Percentiles rank a stretch among this genome's conserved stretches.
phyloP scores from a whole-genome alignment of 2,797 vertebrate genomes.

The Lutjanus campechanus region DNA sequence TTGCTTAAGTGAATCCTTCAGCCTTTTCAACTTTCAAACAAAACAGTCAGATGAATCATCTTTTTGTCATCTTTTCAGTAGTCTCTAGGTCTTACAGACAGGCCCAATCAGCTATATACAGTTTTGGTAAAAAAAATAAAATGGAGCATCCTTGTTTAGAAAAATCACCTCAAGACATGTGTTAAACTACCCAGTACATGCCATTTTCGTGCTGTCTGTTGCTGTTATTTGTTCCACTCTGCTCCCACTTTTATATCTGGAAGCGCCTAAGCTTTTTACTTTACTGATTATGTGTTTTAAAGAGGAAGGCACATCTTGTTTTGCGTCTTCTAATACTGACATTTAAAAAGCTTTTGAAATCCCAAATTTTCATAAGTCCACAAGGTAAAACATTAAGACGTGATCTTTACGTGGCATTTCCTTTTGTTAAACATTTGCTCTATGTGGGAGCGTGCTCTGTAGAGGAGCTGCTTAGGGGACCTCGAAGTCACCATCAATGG shows the following conservation, averaged over 20 bases:
- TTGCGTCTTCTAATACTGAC: conserved; percentile 44
- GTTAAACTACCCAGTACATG: conserved; percentile 8
- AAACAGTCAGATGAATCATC: conserved; percentile 7
- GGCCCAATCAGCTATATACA: not conserved
- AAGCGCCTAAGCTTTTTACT: conserved; percentile 3
- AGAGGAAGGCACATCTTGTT: conserved; percentile 14
- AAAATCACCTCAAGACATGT: not conserved
- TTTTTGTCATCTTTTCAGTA: not conserved
- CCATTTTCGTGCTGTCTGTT: conserved; percentile 33
- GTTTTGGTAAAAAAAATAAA: conserved; percentile 13
- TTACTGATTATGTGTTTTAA: conserved; percentile 20
- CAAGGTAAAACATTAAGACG: conserved; percentile 53
- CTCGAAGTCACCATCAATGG: conserved; percentile 64
- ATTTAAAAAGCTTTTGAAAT: conserved; percentile 64
- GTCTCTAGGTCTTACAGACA: no score
- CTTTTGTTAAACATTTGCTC: conserved; percentile 69
- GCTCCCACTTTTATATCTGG: not conserved
- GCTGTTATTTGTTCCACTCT: conserved; percentile 1
- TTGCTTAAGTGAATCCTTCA: not conserved
- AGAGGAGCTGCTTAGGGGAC: conserved; percentile 55
- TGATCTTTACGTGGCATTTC: conserved; percentile 70
- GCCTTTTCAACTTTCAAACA: conserved; percentile 12
- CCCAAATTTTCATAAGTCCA: conserved; percentile 41
- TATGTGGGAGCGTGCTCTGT: conserved; percentile 31
- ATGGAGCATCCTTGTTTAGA: not conserved